Conservation (phyloP, 2,113 vertebrate species). For the Toxotes jaculatrix region DNA sequence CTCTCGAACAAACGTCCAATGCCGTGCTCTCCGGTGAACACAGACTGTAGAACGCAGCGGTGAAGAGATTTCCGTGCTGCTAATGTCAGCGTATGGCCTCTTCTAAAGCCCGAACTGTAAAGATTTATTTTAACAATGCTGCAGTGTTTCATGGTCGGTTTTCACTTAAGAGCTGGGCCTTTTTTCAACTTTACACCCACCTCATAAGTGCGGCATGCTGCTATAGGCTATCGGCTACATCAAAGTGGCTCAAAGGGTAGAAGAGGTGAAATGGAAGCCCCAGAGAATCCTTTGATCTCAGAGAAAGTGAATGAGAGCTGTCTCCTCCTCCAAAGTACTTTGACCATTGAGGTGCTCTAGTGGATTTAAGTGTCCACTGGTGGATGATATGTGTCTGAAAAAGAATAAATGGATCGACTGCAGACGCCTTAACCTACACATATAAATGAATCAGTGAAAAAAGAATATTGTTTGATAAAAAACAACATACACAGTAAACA, state of each 20-base stretch:
- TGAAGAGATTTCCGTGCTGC: not conserved
- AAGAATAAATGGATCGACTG: not conserved
- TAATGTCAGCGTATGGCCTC: not conserved
- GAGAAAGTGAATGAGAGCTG: constrained; percentile 5
- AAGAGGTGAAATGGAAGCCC: not conserved
- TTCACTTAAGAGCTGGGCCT: not conserved
- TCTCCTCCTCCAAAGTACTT: not conserved
- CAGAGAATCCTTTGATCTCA: constrained; percentile 43
- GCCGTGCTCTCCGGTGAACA: not conserved
- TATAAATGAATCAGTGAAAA: not conserved
- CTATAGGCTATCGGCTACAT: constrained; percentile 14
- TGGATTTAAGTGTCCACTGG: constrained; percentile 2
- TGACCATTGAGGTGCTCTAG: not conserved
- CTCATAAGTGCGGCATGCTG: not conserved
- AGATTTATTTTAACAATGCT: not conserved
- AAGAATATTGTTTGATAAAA: not conserved
- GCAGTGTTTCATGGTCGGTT: constrained; percentile 1
- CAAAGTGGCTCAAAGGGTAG: constrained; percentile 45
- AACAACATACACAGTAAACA: not conserved
- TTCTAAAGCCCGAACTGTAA: not conserved
- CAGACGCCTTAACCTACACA: not conserved
- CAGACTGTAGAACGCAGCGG: not conserved
- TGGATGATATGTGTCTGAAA: not conserved
- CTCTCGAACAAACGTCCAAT: no score
- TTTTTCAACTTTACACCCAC: constrained; percentile 1